Evolutionary conservation across 2,113 vertebrate genomes (phyloP).

Genomic region (Nothobranchius kuhntae): DNA sequence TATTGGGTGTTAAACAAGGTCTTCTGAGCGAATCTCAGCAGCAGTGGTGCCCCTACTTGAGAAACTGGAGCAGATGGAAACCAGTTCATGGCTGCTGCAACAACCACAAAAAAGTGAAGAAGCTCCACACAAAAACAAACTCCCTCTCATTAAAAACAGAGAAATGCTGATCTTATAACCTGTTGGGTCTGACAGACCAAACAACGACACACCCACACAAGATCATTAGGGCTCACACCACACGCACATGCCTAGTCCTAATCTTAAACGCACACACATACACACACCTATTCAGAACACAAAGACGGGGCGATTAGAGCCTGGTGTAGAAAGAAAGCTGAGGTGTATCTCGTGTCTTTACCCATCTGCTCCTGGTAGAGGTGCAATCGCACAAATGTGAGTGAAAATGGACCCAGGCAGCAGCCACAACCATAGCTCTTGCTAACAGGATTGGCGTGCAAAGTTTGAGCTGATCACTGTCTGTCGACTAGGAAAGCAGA

Average conservation of each 20-base stretch:
- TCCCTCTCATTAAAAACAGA: conserved; percentile 27
- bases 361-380: conserved; percentile 50
- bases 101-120: conserved; percentile 11
- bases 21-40: conserved; percentile 1
- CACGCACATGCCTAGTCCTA: conserved; percentile 24
- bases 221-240: conserved; percentile 23
- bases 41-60: conserved; percentile 23
- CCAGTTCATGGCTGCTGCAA: neutral
- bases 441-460: conserved; percentile 18
- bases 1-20: neutral
- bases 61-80: conserved; percentile 25
- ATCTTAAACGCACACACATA: conserved; percentile 25
- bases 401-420: conserved; percentile 1
- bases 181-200: conserved; percentile 12
- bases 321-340: conserved; percentile 45
- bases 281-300: conserved; percentile 32
- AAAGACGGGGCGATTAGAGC: conserved; percentile 52
- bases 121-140: conserved; percentile 33
- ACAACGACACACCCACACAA: conserved; percentile 18
- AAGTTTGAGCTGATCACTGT: conserved; percentile 28
- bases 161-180: conserved; percentile 19
- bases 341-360: conserved; percentile 48
- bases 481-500: conserved; percentile 26
- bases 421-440: neutral
- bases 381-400: conserved; percentile 4